These are phyloP conservation scores for Anisognathus igniventris DNA, from an alignment of 2,797 vertebrate genomes.

Conservation along the genomic window DNA sequence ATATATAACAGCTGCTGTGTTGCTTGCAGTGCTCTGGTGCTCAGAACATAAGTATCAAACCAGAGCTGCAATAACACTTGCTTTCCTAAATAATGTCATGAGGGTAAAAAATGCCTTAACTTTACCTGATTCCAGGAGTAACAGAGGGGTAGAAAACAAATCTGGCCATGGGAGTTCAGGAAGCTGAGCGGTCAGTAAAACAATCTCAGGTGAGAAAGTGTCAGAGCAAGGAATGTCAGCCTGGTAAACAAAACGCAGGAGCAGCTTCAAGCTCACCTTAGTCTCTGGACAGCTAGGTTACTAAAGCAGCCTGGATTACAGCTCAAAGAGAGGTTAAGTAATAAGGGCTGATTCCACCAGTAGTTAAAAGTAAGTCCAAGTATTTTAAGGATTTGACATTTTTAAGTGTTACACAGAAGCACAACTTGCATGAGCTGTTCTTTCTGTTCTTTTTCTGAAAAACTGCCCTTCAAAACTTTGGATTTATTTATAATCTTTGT, in stretches of 20 bases:
- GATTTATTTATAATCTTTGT: not conserved
- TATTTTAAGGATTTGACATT: not conserved
- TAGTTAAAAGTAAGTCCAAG: not conserved
- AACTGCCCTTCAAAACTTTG: not conserved
- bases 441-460: not conserved
- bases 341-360: not conserved
- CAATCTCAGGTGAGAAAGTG: not conserved
- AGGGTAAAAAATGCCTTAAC: not conserved
- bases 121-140: not conserved
- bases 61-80: not conserved
- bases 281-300: not conserved
- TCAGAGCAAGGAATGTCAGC: accelerated
- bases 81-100: not conserved
- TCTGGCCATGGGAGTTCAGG: not conserved
- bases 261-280: not conserved
- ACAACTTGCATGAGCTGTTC: not conserved
- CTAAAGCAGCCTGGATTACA: not conserved
- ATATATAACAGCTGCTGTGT: conserved; percentile 47
- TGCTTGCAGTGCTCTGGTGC: not conserved
- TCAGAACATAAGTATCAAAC: not conserved
- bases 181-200: not conserved
- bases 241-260: not conserved
- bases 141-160: not conserved
- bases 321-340: not conserved
- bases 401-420: not conserved